These are phyloP conservation scores for Spheniscus humboldti DNA, from an alignment of 2,797 vertebrate species.

Conservation along the genomic window DNA sequence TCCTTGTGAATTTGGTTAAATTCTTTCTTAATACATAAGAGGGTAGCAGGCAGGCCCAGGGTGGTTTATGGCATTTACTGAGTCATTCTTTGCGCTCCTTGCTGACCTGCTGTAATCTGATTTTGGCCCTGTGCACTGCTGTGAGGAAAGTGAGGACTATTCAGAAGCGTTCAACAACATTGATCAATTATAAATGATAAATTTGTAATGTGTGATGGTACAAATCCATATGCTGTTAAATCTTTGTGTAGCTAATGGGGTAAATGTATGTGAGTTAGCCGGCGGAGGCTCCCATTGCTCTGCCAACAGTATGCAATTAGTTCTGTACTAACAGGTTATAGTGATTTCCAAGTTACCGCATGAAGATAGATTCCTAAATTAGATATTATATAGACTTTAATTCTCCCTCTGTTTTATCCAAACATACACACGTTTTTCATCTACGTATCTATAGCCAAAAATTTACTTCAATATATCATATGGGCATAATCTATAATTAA, in stretches of 20 bases:
- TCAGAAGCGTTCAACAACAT: neutral
- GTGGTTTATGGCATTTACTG: neutral
- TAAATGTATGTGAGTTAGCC: neutral
- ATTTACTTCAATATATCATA: neutral
- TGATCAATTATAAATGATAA: neutral
- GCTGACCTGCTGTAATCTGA: neutral
- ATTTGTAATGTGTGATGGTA: neutral
- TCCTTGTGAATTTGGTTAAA: neutral
- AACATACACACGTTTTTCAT: neutral
- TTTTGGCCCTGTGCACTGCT: neutral
- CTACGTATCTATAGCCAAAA: neutral
- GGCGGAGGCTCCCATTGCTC: neutral
- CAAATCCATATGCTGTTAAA: neutral
- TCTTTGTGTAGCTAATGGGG: neutral
- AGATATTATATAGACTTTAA: neutral
- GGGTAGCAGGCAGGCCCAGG: neutral
- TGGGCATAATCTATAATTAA: neutral
- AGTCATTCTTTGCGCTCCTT: neutral
- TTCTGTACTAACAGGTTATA: neutral
- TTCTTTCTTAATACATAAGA: neutral
- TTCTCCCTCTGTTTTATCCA: neutral
- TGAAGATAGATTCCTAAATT: neutral
- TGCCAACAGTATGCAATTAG: neutral
- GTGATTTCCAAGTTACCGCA: neutral
- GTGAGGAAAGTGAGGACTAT: neutral